Conservation (phyloP, 2,113 vertebrate genomes). For the Caranx ignobilis region DNA sequence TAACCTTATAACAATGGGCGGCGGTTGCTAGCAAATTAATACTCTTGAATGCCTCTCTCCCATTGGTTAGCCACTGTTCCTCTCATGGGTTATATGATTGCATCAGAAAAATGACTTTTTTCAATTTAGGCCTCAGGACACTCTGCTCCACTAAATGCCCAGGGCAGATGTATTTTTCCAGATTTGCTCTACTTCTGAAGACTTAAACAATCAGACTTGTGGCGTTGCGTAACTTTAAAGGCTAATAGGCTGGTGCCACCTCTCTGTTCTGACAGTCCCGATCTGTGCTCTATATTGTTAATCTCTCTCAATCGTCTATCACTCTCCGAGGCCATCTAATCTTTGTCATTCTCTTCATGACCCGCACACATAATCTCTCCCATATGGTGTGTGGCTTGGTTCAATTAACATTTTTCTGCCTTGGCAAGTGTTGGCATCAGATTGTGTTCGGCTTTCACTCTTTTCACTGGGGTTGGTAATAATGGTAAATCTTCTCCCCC, state of each 20-base stretch:
- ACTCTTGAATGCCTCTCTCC: slow-evolving; percentile 32
- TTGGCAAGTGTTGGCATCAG: slow-evolving; percentile 65
- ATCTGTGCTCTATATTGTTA: slow-evolving; percentile 66
- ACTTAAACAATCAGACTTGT: slow-evolving; percentile 26
- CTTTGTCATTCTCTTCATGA: slow-evolving; percentile 77
- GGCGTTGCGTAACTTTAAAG: slow-evolving; percentile 54
- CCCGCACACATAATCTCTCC: slow-evolving; percentile 79
- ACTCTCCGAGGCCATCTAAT: slow-evolving; percentile 71
- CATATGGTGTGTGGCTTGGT: slow-evolving; percentile 82
- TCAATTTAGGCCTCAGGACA: slow-evolving; percentile 46
- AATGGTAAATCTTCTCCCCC: slow-evolving; percentile 79
- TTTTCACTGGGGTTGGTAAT: slow-evolving; percentile 81
- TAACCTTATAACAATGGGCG: slow-evolving; percentile 58
- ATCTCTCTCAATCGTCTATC: slow-evolving; percentile 67
- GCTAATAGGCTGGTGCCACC: slow-evolving; percentile 42
- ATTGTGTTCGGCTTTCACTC: slow-evolving; percentile 80
- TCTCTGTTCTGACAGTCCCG: slow-evolving; percentile 12
- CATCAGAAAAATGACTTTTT: slow-evolving; percentile 63
- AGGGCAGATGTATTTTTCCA: slow-evolving; percentile 13
- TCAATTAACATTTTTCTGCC: slow-evolving; percentile 78
- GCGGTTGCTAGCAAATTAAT: slow-evolving; percentile 50
- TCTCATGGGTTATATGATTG: slow-evolving; percentile 52
- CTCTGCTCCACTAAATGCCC: slow-evolving; percentile 8
- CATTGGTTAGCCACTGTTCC: slow-evolving; percentile 28
- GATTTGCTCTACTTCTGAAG: slow-evolving; percentile 38